These are phyloP conservation scores for Apogon talboti DNA, from an alignment of 2,797 vertebrate species.

Conservation along the genomic window DNA sequence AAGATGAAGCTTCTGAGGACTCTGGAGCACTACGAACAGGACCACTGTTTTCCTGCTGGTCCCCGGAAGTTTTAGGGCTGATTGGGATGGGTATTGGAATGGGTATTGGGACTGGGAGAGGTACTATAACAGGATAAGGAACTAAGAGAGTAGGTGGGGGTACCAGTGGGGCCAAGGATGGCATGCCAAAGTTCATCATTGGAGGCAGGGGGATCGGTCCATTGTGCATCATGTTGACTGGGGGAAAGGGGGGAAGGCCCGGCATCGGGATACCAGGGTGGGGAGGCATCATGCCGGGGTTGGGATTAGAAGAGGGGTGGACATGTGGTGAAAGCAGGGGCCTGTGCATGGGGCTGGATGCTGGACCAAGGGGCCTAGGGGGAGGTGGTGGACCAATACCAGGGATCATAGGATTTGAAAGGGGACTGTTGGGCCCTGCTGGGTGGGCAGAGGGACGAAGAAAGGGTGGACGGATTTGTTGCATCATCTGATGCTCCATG, in stretches of 20 bases:
- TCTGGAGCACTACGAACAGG: conserved; percentile 88
- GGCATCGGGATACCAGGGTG: conserved; percentile 90
- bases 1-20: conserved; percentile 84
- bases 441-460: conserved; percentile 90
- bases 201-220: conserved; percentile 93
- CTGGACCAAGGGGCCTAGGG: conserved; percentile 85
- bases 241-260: conserved; percentile 89
- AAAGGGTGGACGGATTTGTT: conserved; percentile 95
- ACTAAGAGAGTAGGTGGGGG: conserved; percentile 97
- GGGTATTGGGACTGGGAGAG: conserved; percentile 95
- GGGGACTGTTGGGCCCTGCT: conserved; percentile 92
- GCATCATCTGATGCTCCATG: conserved; percentile 99
- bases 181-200: conserved; percentile 97
- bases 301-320: conserved; percentile 90
- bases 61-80: conserved; percentile 89
- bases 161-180: conserved; percentile 96
- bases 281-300: conserved; percentile 90
- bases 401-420: conserved; percentile 94
- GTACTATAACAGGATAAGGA: conserved; percentile 98
- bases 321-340: conserved; percentile 93
- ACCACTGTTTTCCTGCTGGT: conserved; percentile 88
- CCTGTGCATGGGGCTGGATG: conserved; percentile 95
- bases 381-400: conserved; percentile 93
- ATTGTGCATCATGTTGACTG: conserved; percentile 95
- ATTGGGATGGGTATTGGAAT: conserved; percentile 96